phyloP scores from a whole-genome alignment of 2,797 vertebrate species.

The Myoxocephalus aenaeus region DNA sequence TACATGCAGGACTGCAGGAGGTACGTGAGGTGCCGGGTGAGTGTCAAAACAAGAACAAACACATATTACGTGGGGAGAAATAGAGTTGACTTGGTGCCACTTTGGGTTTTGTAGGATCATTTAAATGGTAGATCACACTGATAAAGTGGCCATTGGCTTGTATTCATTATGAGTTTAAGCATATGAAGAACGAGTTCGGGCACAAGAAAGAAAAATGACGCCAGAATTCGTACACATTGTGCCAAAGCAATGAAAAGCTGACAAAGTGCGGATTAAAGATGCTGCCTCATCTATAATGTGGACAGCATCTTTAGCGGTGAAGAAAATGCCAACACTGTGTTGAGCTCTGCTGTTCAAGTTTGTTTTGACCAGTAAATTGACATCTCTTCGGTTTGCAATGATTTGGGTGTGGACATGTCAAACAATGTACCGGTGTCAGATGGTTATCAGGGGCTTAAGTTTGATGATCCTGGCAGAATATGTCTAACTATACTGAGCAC shows the following conservation, averaged over 20 bases:
- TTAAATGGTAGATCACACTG: background rate
- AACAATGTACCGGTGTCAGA: background rate
- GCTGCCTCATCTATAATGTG: background rate
- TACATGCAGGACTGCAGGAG: slow-evolving; percentile 1
- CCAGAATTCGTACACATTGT: background rate
- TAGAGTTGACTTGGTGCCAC: background rate
- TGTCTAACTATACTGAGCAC: background rate
- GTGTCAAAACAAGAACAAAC: background rate
- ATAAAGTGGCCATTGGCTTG: background rate
- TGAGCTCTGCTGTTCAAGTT: background rate
- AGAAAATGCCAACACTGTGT: background rate
- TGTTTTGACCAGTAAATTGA: background rate
- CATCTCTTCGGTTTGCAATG: background rate
- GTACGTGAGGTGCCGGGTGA: background rate
- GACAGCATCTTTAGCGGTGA: background rate
- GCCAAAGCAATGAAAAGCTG: slow-evolving; percentile 12
- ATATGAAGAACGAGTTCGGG: background rate
- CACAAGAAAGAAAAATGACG: background rate
- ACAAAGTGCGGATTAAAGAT: slow-evolving; percentile 2
- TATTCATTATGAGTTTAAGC: background rate
- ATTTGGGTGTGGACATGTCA: slow-evolving; percentile 1
- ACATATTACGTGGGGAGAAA: background rate
- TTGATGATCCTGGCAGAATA: background rate
- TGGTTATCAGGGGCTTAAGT: background rate
- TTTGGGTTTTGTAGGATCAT: background rate